These are phyloP conservation scores for Lagopus muta DNA, from an alignment of 2,113 vertebrate species.

Conservation along the genomic window DNA sequence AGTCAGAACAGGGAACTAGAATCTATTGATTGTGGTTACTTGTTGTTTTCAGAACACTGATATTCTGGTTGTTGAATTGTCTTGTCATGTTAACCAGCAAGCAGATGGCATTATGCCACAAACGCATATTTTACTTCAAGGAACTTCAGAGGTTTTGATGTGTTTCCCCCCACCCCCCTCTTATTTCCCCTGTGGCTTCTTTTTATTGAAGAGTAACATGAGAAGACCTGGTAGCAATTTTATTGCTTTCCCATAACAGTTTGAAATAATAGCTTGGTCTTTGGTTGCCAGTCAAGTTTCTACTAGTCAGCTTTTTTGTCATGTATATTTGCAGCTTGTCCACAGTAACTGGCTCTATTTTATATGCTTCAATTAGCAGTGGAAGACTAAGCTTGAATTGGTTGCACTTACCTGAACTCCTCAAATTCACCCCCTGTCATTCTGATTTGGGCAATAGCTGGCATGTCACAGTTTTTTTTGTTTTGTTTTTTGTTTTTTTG, in stretches of 20 bases:
- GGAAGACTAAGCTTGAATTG: constrained; percentile 66
- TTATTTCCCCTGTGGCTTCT: constrained; percentile 82
- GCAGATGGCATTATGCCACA: constrained; percentile 75
- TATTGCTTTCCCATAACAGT: constrained; percentile 81
- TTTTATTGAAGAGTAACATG: constrained; percentile 85
- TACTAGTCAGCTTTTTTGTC: constrained; percentile 78
- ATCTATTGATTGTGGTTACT: constrained; percentile 62
- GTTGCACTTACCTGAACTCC: constrained; percentile 70
- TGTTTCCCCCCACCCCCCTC: constrained; percentile 65
- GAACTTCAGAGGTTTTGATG: constrained; percentile 79
- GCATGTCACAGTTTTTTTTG: too few relatives aligned
- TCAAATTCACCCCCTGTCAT: constrained; percentile 42
- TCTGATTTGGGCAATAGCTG: constrained; percentile 11
- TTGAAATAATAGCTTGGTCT: constrained; percentile 81
- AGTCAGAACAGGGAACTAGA: constrained; percentile 57
- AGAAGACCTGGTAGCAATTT: constrained; percentile 86
- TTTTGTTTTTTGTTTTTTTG: too few relatives aligned
- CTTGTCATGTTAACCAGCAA: constrained; percentile 76
- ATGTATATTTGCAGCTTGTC: constrained; percentile 65
- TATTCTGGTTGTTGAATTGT: constrained; percentile 71
- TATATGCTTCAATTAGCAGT: constrained; percentile 71
- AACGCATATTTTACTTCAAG: constrained; percentile 80
- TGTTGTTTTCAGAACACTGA: constrained; percentile 67
- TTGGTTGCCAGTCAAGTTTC: constrained; percentile 77
- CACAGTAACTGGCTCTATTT: constrained; percentile 52